A percentile compares a stretch with the other conserved stretches of the same genome.
These are phyloP conservation scores for Percopsis transmontana DNA, from an alignment of 2,113 vertebrate species.

Conservation along the genomic window DNA sequence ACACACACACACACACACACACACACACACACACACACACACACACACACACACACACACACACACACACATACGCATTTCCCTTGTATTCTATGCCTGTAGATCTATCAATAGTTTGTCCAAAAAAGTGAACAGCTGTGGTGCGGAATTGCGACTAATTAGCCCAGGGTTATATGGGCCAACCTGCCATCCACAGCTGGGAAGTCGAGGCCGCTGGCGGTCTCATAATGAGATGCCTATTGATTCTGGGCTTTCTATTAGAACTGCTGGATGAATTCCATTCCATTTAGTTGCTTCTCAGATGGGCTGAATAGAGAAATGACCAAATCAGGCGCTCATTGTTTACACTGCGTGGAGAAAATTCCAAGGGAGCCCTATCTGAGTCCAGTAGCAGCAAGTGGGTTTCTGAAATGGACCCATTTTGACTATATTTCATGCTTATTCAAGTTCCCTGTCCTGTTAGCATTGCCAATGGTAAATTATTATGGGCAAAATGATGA, in stretches of 20 bases:
- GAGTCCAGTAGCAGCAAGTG: not conserved
- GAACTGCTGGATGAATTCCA: slow-evolving; percentile 67
- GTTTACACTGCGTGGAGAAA: slow-evolving; percentile 37
- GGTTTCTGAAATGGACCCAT: slow-evolving; percentile 17
- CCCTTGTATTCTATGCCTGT: not conserved
- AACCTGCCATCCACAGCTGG: slow-evolving; percentile 60
- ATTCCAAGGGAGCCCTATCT: not conserved
- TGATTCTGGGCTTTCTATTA: slow-evolving; percentile 67
- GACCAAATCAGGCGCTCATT: slow-evolving; percentile 35
- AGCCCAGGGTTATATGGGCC: slow-evolving; percentile 57
- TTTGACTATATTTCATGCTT: not conserved
- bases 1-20: not conserved
- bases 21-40: not conserved
- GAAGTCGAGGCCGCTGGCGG: slow-evolving; percentile 44
- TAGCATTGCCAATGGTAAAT: not conserved
- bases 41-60: not conserved
- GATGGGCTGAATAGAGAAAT: slow-evolving; percentile 41
- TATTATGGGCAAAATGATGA: not conserved
- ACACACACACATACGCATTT: not conserved
- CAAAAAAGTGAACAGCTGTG: slow-evolving; percentile 59
- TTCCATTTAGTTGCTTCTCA: slow-evolving; percentile 58
- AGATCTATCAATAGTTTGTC: slow-evolving; percentile 18
- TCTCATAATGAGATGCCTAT: slow-evolving; percentile 66
- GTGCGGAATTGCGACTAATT: slow-evolving; percentile 55
- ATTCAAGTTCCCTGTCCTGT: not conserved